Conservation (phyloP, 2,888 invertebrate genomes). For the Agrochola lota region DNA sequence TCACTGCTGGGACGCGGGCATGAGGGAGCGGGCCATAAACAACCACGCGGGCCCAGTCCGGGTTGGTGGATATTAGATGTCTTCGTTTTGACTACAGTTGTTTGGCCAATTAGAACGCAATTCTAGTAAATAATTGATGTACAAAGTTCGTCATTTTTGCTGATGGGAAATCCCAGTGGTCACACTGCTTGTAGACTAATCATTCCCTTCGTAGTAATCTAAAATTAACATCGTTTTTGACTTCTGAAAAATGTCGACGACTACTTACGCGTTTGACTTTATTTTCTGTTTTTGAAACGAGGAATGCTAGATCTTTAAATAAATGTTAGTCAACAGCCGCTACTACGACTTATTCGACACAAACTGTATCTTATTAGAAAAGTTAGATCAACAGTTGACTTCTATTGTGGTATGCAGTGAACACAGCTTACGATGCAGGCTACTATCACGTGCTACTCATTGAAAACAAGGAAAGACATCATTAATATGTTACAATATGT, state of each 20-base stretch:
- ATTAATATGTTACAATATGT: neutral
- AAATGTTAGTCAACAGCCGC: neutral
- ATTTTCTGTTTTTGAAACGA: neutral
- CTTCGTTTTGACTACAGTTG: neutral
- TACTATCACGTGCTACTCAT: neutral
- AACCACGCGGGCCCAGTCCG: neutral
- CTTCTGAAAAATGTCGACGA: neutral
- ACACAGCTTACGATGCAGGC: neutral
- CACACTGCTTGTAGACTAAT: too few relatives aligned
- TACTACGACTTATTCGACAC: neutral
- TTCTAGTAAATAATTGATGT: too few relatives aligned
- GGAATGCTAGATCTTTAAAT: neutral
- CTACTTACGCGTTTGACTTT: neutral
- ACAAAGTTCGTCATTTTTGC: neutral
- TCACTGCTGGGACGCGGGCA: too few relatives aligned
- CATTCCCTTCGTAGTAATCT: too few relatives aligned
- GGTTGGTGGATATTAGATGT: neutral
- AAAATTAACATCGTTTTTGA: neutral
- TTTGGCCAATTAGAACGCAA: too few relatives aligned
- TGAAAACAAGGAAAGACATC: neutral
- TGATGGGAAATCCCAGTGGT: too few relatives aligned
- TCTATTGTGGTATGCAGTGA: neutral
- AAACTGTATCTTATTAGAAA: neutral
- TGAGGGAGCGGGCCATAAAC: neutral
- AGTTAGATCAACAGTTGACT: neutral